Evolutionary conservation across 1,140 invertebrate species (phyloP).

Genomic region (Calephelis nemesis): DNA sequence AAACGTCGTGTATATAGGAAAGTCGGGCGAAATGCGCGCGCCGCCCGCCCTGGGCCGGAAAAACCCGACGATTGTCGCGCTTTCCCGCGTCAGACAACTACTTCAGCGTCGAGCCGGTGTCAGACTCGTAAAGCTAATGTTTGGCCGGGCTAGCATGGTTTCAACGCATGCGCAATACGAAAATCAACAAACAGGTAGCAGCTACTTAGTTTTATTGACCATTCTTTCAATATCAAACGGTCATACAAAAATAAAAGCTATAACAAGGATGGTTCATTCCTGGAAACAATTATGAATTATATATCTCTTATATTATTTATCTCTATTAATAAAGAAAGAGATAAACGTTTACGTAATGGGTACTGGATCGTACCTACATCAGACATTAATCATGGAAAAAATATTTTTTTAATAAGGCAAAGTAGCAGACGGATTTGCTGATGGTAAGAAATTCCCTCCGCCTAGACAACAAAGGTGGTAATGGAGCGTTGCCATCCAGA

Average conservation of each 20-base stretch:
- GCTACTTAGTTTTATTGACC: slow-evolving; percentile 31
- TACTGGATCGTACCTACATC: too few relatives aligned
- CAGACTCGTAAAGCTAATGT: slow-evolving; percentile 40
- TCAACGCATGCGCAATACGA: slow-evolving; percentile 32
- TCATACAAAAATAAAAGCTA: slow-evolving; percentile 6
- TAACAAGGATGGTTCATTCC: slow-evolving; percentile 18
- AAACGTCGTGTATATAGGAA: slow-evolving; percentile 43
- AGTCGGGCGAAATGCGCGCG: slow-evolving; percentile 54
- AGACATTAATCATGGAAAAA: too few relatives aligned
- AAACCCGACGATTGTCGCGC: slow-evolving; percentile 41
- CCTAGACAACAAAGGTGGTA: too few relatives aligned
- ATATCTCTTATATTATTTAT: too few relatives aligned
- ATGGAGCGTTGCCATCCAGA: too few relatives aligned
- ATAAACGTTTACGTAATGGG: too few relatives aligned
- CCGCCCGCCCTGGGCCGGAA: slow-evolving; percentile 63
- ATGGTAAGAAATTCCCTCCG: too few relatives aligned
- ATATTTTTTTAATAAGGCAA: too few relatives aligned
- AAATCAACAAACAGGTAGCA: slow-evolving; percentile 38
- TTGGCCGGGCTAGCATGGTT: slow-evolving; percentile 15
- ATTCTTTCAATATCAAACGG: slow-evolving; percentile 24
- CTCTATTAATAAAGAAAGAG: too few relatives aligned
- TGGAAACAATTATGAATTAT: not conserved
- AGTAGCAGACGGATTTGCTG: too few relatives aligned
- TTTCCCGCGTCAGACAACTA: slow-evolving; percentile 56
- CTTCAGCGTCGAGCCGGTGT: slow-evolving; percentile 44